Evolutionary conservation across 35 echinoderm and acorn worm genomes (phyloP), one percentile per base, ranked within the genome.

Genomic region (Hemicentrotus pulcherrimus): DNA sequence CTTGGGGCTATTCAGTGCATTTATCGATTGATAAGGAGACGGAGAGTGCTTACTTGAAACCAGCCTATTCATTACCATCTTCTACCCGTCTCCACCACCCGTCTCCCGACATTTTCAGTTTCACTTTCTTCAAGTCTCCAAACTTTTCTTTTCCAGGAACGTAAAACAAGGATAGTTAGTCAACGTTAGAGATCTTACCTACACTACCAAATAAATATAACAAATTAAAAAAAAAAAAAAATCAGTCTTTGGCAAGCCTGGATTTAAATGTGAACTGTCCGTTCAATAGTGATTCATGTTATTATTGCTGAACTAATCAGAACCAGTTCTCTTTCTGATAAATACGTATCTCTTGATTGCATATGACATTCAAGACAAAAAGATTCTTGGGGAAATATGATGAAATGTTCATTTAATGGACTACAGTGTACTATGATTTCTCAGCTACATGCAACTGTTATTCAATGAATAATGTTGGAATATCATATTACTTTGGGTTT

Each of bases 1-100:
- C 88, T 90, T 47, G 46, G 32, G 88, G 88, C 88, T 90, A 90
- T 90, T 90, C 88, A 47, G 88, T 90, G 88, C 88, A 90, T 90
- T 90, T 90, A 90, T 90, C 88, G 88, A 90, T 90, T 47, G 32
- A 33, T 33, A 33, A 47, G 12, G 32, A 47, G 88, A 90, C 11
- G 13, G 18, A 90, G 46, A 90, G 88, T 90, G 31, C 32, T 90
- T 90, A 90, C 46, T 45, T 47, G 32, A 47, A 33, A 90, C 88
- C 88, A 47, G 30, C 32, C 88, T 47, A 90, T 90, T 33, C 46
- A 90, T 90, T 90, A 90, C 88, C 88, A 45, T 78, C 65, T 18
- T 22, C 65, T 18, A 78, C 65, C 65, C 65, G 65, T 78, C 65
- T 78, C 65, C 65, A 78, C 65, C 65, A 78, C 65, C 65, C 65